phyloP scores from a whole-genome alignment of 2,113 vertebrate species.

The Chroicocephalus ridibundus region DNA sequence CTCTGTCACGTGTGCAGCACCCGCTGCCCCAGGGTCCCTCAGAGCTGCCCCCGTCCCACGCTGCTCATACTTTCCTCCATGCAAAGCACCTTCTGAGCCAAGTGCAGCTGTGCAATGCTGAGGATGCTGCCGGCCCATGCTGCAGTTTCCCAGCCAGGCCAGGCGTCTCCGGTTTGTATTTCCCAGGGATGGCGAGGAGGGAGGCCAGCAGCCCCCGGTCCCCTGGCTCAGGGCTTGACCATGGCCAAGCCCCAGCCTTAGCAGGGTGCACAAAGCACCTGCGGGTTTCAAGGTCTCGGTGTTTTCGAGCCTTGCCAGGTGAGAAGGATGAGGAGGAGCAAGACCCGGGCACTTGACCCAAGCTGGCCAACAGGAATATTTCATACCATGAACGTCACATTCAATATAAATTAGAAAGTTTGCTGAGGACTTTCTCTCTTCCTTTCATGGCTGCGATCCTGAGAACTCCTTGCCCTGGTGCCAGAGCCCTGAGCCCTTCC shows the following conservation, averaged over 20 bases:
- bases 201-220: background rate
- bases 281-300: background rate
- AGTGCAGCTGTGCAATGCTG: accelerated
- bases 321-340: background rate
- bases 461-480: background rate
- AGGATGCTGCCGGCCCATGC: background rate
- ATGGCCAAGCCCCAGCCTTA: background rate
- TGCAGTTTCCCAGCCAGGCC: background rate
- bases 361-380: background rate
- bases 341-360: background rate
- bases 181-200: background rate
- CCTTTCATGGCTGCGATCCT: background rate
- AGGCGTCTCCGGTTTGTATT: background rate
- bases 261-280: background rate
- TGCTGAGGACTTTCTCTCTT: background rate
- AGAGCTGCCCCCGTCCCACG: background rate
- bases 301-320: background rate
- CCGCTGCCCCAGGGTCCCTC: too few species aligned
- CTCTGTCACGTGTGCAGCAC: background rate
- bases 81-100: background rate
- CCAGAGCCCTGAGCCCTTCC: background rate
- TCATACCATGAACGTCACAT: background rate
- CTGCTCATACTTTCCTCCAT: background rate
- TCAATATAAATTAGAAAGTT: background rate
- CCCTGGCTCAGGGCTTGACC: background rate